A percentile compares a stretch with the other conserved stretches of the same genome.
Evolutionary conservation across 2,797 vertebrate genomes (phyloP).

Genomic region (Limnodromus scolopaceus): DNA sequence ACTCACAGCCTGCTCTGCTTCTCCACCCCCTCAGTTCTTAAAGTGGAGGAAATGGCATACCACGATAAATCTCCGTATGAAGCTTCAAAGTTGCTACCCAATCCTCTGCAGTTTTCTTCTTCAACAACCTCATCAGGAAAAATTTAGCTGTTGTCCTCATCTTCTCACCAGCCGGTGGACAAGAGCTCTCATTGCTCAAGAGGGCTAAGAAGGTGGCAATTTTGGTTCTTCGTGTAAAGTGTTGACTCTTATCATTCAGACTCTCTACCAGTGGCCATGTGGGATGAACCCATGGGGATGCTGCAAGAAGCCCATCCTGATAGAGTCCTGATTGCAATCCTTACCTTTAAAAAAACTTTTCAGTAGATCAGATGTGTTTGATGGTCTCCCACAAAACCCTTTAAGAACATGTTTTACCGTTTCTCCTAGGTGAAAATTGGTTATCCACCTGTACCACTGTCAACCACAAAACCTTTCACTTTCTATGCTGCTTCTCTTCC

Average conservation of each 20-base stretch:
- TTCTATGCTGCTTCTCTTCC: background rate
- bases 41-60: background rate
- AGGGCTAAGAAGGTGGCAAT: background rate
- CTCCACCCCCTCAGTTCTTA: background rate
- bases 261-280: accelerated
- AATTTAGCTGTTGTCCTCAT: background rate
- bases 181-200: background rate
- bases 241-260: background rate
- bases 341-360: background rate
- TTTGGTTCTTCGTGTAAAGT: background rate
- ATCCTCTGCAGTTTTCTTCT: background rate
- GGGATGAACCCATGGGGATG: background rate
- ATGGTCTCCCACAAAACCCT: accelerated
- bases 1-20: background rate
- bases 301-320: background rate
- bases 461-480: background rate
- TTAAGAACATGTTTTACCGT: background rate
- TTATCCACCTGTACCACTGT: background rate
- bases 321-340: background rate
- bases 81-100: background rate
- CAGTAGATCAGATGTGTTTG: background rate
- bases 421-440: background rate
- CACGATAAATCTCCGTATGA: background rate
- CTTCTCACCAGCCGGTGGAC: background rate
- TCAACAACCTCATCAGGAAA: background rate